Evolutionary conservation across 2,113 vertebrate genomes (phyloP), one percentile per base, ranked within the genome.

Genomic region (Pelvicachromis taeniatus): DNA sequence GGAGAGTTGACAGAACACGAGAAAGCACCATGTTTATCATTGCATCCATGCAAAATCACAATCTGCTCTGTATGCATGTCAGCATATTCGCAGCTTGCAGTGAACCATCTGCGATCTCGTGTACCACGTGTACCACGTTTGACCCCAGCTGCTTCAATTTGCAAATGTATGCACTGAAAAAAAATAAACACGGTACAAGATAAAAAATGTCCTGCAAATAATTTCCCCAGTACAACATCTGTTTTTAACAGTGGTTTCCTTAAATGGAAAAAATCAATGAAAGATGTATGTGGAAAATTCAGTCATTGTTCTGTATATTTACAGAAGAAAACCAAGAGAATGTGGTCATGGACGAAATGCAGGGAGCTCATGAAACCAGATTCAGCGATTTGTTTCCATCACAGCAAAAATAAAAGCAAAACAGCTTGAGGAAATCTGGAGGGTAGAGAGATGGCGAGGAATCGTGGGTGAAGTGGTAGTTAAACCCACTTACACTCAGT

Each of bases 401-500:
- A 38, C 11, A 1, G 17, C 13, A 26, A 63, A 77, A 81, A 75
- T 29, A 59, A 88, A 85, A 75, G 77, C 80, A 38, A 84, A 85
- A 52, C 48, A n/a, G n/a, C n/a, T n/a, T n/a, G n/a, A n/a, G n/a
- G n/a, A n/a, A n/a, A n/a, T n/a, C n/a, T n/a, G n/a, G n/a, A n/a
- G n/a, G n/a, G n/a, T n/a, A n/a, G n/a, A n/a, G n/a, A n/a, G n/a
- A n/a, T n/a, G n/a, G n/a, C n/a, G n/a, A n/a, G 38, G 45, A 54
- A 31, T 42, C 0, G 21, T 52, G 33, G 75, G 70, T 13, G 58
- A 50, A 31, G 73, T 56, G 79, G 56, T 38, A 54, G 85, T 87
- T 89, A 82, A 87, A 87, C 55, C 38, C 50, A 75, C 83, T 85
- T 75, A 70, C 81, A 61, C 77, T 80, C 73, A 77, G 82, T 92